Evolutionary conservation across 2,888 invertebrate genomes (phyloP).

Genomic region (Melanostoma scalare): DNA sequence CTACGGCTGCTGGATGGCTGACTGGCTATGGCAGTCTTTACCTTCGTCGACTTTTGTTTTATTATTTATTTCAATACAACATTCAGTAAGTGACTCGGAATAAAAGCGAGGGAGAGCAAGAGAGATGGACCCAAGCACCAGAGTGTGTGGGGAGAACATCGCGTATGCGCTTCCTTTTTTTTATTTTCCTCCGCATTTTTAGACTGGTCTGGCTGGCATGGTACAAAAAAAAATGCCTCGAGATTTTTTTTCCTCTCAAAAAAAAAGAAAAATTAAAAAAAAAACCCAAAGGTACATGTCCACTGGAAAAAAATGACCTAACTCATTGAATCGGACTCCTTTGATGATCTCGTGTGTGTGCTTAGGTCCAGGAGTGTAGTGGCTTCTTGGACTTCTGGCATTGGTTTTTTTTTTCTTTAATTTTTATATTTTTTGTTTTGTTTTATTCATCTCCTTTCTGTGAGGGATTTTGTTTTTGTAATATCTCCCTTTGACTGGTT

Average conservation of each 20-base stretch:
- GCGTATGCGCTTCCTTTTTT: slow-evolving; percentile 15
- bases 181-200: slow-evolving; percentile 45
- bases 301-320: slow-evolving; percentile 59
- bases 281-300: slow-evolving; percentile 36
- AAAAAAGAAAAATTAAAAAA: slow-evolving; percentile 29
- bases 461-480: neutral
- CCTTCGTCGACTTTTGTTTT: slow-evolving; percentile 5
- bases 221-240: slow-evolving; percentile 12
- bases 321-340: slow-evolving; percentile 73
- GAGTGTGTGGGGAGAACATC: slow-evolving; percentile 44
- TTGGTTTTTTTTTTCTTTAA: slow-evolving; percentile 18
- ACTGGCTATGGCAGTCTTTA: no score
- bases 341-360: slow-evolving; percentile 61
- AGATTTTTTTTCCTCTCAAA: neutral
- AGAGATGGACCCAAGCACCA: slow-evolving; percentile 7
- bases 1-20: slow-evolving; percentile 25
- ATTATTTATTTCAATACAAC: slow-evolving; percentile 31
- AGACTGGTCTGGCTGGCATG: slow-evolving; percentile 34
- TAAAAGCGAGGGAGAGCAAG: neutral
- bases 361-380: slow-evolving; percentile 51
- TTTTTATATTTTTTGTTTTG: slow-evolving; percentile 16
- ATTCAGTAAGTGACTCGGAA: no score
- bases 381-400: slow-evolving; percentile 69
- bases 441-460: slow-evolving; percentile 25
- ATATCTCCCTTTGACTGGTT: slow-evolving; percentile 48